Evolutionary conservation across 1,140 invertebrate genomes (phyloP).

Genomic region (Magallana angulata): DNA sequence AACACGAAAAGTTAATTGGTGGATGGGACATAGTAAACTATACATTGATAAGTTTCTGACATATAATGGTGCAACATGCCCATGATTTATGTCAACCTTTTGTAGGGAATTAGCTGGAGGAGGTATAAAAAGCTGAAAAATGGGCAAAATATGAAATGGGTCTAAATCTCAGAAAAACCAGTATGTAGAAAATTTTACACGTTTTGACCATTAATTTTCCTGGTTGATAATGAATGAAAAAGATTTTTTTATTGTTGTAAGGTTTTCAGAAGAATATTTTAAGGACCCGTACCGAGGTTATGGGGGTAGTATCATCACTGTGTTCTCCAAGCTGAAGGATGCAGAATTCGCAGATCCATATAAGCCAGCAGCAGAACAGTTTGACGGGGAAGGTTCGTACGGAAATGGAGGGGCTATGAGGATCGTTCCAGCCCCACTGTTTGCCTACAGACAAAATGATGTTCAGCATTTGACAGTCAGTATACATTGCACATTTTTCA

Average conservation of each 20-base stretch:
- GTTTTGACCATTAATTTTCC: too few species aligned
- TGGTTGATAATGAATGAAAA: too few species aligned
- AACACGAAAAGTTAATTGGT: too few species aligned
- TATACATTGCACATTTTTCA: neutral
- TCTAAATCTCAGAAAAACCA: too few species aligned
- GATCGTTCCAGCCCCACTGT: slow-evolving; percentile 86
- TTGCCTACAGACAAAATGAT: slow-evolving; percentile 79
- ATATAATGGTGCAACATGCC: too few species aligned
- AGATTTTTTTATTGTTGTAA: slow-evolving; percentile 48
- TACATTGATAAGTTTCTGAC: too few species aligned
- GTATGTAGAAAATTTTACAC: too few species aligned
- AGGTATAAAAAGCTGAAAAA: too few species aligned
- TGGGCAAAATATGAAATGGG: too few species aligned
- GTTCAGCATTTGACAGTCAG: slow-evolving; percentile 48
- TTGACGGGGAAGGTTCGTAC: slow-evolving; percentile 86
- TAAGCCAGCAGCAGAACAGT: slow-evolving; percentile 85
- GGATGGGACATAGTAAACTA: too few species aligned
- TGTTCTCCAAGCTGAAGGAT: slow-evolving; percentile 84
- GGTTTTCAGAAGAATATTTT: slow-evolving; percentile 86
- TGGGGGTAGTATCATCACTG: slow-evolving; percentile 83
- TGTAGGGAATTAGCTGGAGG: too few species aligned
- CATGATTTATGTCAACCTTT: too few species aligned
- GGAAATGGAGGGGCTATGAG: slow-evolving; percentile 90
- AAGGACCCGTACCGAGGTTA: slow-evolving; percentile 85
- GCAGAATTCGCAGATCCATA: slow-evolving; percentile 84